Evolutionary conservation across 2,113 vertebrate genomes (phyloP).

Genomic region (Pelusios castaneus): DNA sequence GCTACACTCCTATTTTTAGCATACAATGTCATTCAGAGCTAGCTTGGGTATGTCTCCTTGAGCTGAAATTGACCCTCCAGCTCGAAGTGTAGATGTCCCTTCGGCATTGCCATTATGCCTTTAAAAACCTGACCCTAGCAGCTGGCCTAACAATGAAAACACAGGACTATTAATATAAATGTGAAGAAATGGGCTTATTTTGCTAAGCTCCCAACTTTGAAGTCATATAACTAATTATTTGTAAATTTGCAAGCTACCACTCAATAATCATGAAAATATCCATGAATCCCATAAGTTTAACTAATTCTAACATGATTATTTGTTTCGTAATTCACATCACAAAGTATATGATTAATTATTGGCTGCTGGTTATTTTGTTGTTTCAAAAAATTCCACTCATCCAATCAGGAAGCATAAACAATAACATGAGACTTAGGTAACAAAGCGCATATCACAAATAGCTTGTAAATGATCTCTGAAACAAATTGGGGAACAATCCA

Average conservation of each 20-base stretch:
- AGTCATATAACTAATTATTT: neutral
- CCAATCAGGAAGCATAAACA: neutral
- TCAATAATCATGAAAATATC: neutral
- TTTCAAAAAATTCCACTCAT: neutral
- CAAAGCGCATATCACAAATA: neutral
- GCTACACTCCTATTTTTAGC: neutral
- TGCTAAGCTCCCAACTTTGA: neutral
- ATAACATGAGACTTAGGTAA: neutral
- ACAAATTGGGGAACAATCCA: neutral
- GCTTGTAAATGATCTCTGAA: neutral
- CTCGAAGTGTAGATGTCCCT: neutral
- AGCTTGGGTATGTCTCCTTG: neutral
- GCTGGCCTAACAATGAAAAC: neutral
- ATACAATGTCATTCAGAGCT: neutral
- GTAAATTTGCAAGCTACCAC: neutral
- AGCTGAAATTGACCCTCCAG: neutral
- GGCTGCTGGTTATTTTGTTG: neutral
- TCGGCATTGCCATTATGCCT: neutral
- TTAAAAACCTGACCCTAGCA: neutral
- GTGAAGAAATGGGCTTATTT: neutral
- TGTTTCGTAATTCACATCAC: neutral
- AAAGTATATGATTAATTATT: neutral
- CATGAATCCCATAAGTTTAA: neutral
- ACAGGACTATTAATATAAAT: neutral
- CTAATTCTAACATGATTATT: neutral